These are phyloP conservation scores for Hydrochoerus hydrochaeris DNA, from an alignment of 2,113 vertebrate species.

Conservation along the genomic window DNA sequence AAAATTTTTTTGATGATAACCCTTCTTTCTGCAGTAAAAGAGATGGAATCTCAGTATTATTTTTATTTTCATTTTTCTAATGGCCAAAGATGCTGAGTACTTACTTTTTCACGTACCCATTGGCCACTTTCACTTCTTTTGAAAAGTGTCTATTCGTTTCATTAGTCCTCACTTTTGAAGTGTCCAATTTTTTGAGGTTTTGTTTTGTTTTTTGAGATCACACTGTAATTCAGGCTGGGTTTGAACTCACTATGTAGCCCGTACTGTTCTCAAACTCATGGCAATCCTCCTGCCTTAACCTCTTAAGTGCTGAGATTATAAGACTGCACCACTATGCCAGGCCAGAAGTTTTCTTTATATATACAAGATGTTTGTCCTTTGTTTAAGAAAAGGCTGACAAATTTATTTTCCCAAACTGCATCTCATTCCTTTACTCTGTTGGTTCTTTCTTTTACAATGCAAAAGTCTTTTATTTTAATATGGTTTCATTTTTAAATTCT, in stretches of 20 bases:
- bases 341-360: background rate
- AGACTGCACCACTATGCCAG: background rate
- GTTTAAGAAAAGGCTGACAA: background rate
- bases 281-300: background rate
- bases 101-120: background rate
- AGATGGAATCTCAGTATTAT: background rate
- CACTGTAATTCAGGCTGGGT: background rate
- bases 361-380: background rate
- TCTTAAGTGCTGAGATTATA: background rate
- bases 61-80: background rate
- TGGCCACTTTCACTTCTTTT: background rate
- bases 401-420: background rate
- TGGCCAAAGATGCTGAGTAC: background rate
- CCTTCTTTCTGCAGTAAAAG: background rate
- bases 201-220: background rate
- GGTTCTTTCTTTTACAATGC: background rate
- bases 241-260: background rate
- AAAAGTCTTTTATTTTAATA: background rate
- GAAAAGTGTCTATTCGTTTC: background rate
- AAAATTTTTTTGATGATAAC: background rate
- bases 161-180: background rate
- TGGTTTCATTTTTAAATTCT: background rate
- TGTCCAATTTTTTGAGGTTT: background rate
- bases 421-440: background rate
- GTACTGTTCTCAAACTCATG: background rate